These are phyloP conservation scores for Anastrepha ludens DNA, from an alignment of 1,140 invertebrate species.

Conservation along the genomic window DNA sequence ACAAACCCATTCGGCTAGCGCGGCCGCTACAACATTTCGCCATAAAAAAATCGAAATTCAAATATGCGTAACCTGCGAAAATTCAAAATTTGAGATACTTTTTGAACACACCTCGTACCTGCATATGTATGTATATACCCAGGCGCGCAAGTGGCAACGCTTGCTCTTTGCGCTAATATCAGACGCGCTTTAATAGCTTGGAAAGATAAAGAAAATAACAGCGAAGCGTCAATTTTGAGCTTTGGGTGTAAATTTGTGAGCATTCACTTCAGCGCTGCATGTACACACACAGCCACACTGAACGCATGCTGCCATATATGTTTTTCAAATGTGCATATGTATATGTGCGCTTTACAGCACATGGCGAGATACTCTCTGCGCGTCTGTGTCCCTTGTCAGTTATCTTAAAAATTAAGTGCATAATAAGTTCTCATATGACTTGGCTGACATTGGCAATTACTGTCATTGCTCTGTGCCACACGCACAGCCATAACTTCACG, in stretches of 20 bases:
- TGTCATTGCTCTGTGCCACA: background rate
- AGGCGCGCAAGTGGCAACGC: too few relatives aligned
- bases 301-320: background rate
- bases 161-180: too few relatives aligned
- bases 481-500: background rate
- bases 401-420: background rate
- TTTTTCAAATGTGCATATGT: too few relatives aligned
- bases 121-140: too few relatives aligned
- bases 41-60: too few relatives aligned
- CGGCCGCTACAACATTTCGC: too few relatives aligned
- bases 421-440: conserved; percentile 5
- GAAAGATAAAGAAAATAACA: conserved; percentile 24
- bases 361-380: background rate
- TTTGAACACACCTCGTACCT: too few relatives aligned
- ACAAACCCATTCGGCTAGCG: too few relatives aligned
- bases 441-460: background rate
- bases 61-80: too few relatives aligned
- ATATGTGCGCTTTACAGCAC: too few relatives aligned
- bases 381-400: background rate
- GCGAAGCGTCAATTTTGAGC: background rate
- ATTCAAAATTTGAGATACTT: too few relatives aligned
- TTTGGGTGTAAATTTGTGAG: background rate
- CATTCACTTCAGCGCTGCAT: background rate
- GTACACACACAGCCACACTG: background rate
- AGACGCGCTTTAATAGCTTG: background rate